These are phyloP conservation scores for Micrastur ruficollis DNA, from an alignment of 2,797 vertebrate species.

Conservation along the genomic window DNA sequence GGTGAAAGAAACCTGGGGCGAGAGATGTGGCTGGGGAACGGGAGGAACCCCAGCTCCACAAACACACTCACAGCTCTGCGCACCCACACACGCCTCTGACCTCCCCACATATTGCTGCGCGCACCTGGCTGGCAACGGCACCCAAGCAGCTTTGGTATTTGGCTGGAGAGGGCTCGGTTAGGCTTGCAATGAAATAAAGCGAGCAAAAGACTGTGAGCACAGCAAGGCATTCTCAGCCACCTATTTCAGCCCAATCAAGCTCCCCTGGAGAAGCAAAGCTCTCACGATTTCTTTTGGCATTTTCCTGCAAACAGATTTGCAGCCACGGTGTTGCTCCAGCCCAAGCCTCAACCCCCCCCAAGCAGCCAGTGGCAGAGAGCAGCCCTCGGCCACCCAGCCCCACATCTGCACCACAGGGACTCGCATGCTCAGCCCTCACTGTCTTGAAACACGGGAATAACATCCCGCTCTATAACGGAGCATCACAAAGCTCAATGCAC, in stretches of 20 bases:
- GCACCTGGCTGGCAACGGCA: background rate
- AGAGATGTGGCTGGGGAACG: rapidly evolving
- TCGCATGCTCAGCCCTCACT: background rate
- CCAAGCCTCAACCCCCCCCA: rapidly evolving
- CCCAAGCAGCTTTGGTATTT: background rate
- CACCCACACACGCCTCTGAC: background rate
- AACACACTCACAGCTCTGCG: background rate
- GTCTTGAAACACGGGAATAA: background rate
- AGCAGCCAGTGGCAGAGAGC: background rate
- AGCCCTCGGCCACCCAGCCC: background rate
- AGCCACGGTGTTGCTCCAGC: background rate
- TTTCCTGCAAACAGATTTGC: background rate
- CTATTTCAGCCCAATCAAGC: background rate
- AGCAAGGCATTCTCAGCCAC: background rate
- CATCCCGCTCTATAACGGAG: background rate
- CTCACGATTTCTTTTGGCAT: background rate
- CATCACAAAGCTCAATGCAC: background rate
- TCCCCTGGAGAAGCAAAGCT: background rate
- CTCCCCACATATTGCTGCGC: background rate
- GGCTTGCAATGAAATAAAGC: background rate
- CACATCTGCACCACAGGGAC: rapidly evolving
- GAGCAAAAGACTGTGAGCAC: background rate
- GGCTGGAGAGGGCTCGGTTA: background rate
- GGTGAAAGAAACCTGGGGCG: background rate
- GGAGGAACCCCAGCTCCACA: background rate